Evolutionary conservation across 2,888 invertebrate species (phyloP).

Genomic region (Chouioia cunea): DNA sequence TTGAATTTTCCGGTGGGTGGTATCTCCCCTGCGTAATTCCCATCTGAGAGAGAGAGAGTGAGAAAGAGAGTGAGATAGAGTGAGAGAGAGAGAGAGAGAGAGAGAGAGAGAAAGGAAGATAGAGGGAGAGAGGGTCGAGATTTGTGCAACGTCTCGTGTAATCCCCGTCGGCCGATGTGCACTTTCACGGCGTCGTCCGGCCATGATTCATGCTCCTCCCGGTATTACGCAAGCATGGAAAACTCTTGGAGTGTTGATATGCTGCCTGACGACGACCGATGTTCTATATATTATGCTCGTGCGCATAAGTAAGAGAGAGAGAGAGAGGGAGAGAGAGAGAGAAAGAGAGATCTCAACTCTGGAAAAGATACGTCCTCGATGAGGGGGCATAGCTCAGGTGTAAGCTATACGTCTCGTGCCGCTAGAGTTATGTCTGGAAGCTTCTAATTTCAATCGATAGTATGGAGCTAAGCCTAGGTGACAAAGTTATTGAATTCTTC

Average conservation of each 20-base stretch:
- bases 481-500: too few species aligned
- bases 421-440: slow-evolving; percentile 1
- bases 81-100: neutral
- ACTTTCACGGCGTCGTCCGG: slow-evolving; percentile 26
- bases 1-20: slow-evolving; percentile 50
- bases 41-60: slow-evolving; percentile 13
- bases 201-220: slow-evolving; percentile 47
- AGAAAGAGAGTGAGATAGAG: slow-evolving; percentile 16
- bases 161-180: slow-evolving; percentile 40
- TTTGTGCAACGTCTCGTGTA: slow-evolving; percentile 24
- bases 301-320: too few species aligned
- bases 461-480: neutral
- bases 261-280: too few species aligned
- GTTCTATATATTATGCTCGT: too few species aligned
- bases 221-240: slow-evolving; percentile 32
- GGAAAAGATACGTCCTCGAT: slow-evolving; percentile 26
- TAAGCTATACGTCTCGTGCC: too few species aligned
- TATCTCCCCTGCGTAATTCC: slow-evolving; percentile 44
- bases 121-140: neutral
- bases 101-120: slow-evolving; percentile 13
- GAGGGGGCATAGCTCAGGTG: neutral
- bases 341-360: neutral
- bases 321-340: too few species aligned
- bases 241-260: slow-evolving; percentile 17
- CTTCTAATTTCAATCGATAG: slow-evolving; percentile 33